These are phyloP conservation scores for Loxodonta africana DNA, from an alignment of 2,113 vertebrate species.

Conservation along the genomic window DNA sequence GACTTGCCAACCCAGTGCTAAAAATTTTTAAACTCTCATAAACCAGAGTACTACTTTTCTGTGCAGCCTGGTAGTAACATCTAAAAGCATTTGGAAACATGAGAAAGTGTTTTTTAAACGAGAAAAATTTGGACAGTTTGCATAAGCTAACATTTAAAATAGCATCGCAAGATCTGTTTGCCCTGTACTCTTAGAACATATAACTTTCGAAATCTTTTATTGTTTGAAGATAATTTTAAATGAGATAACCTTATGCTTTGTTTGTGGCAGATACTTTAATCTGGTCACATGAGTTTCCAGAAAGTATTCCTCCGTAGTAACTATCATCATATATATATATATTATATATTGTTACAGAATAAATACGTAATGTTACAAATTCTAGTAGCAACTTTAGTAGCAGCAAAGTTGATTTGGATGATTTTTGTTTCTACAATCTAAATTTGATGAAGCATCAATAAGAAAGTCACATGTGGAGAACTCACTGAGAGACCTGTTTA, in stretches of 20 bases:
- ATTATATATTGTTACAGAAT: not conserved
- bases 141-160: not conserved
- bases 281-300: not conserved
- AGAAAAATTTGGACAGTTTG: conserved; percentile 19
- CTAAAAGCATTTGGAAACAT: not conserved
- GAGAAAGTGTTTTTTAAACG: not conserved
- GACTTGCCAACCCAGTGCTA: not conserved
- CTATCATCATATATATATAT: no score
- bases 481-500: conserved; percentile 11
- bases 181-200: not conserved
- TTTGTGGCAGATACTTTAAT: conserved; percentile 34
- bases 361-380: not conserved
- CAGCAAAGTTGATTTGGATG: not conserved
- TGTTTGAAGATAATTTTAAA: not conserved
- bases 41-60: not conserved
- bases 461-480: not conserved
- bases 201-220: conserved; percentile 16
- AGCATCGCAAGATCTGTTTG: conserved; percentile 9
- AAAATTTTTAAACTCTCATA: not conserved
- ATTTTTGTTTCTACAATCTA: not conserved
- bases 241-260: not conserved
- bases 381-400: conserved; percentile 1
- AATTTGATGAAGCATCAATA: conserved; percentile 16
- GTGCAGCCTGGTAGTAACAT: not conserved
- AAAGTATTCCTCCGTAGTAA: not conserved